Percentiles rank a stretch among this genome's conserved stretches.
Conservation (phyloP, 2,113 vertebrate genomes). For the Dasyornis broadbenti region DNA sequence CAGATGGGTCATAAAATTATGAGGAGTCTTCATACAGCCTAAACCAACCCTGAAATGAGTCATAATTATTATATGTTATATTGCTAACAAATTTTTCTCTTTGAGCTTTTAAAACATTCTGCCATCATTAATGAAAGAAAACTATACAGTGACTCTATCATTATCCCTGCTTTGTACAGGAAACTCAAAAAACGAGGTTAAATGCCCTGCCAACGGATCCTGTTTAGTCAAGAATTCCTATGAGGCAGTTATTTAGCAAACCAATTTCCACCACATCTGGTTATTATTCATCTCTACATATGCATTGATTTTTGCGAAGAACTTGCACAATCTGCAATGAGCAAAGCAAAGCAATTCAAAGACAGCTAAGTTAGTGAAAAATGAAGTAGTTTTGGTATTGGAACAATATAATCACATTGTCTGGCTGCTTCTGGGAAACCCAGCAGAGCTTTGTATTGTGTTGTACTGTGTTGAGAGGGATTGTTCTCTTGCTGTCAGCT, state of each 20-base stretch:
- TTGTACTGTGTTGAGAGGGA: background rate
- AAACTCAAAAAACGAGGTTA: background rate
- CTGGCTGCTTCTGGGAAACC: background rate
- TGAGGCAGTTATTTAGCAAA: background rate
- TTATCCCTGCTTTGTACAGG: background rate
- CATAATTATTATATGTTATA: background rate
- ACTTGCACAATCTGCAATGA: background rate
- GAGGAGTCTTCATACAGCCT: background rate
- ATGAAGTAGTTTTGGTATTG: background rate
- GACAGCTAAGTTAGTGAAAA: background rate
- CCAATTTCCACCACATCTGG: background rate
- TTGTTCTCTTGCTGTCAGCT: background rate
- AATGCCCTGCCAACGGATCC: background rate
- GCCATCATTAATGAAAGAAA: background rate
- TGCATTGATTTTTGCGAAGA: background rate
- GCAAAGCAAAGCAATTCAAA: background rate
- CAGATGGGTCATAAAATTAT: background rate
- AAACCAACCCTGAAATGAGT: background rate
- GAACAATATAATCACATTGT: background rate
- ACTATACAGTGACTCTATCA: background rate
- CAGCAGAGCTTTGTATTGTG: background rate
- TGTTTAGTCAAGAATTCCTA: background rate
- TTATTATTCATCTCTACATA: background rate
- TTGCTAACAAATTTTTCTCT: background rate
- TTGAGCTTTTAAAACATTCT: background rate